phyloP scores from a whole-genome alignment of 2,888 invertebrate genomes.

The Drosophila cognata region DNA sequence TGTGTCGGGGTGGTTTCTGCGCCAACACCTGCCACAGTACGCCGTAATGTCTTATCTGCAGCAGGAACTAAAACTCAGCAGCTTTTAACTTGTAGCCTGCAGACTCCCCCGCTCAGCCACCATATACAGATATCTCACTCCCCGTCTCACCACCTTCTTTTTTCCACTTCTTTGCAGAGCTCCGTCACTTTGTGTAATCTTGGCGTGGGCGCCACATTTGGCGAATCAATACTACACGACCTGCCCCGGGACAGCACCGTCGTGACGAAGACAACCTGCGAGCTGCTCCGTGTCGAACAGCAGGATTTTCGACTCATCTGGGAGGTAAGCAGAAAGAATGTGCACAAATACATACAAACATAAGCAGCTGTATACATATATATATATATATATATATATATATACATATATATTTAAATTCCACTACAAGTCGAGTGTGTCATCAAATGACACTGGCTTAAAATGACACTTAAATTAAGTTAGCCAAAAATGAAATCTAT shows the following conservation, averaged over 20 bases:
- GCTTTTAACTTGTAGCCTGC: conserved; percentile 30
- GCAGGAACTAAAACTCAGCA: conserved; percentile 42
- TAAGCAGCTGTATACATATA: not conserved
- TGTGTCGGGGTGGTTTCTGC: conserved; percentile 9
- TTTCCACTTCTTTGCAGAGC: conserved; percentile 86
- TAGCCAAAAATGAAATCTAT: not conserved
- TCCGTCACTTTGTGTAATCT: conserved; percentile 89
- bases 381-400: conserved; percentile 13
- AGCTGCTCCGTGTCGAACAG: conserved; percentile 90
- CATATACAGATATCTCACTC: not conserved
- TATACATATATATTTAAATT: conserved; percentile 16
- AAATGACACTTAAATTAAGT: not conserved
- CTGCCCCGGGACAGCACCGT: conserved; percentile 90
- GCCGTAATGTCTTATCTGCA: conserved; percentile 45
- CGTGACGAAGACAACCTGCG: conserved; percentile 90
- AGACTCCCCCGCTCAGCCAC: not conserved
- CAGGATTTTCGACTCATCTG: conserved; percentile 91
- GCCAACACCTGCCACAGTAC: conserved; percentile 31
- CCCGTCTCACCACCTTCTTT: not conserved
- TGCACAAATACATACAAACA: not conserved
- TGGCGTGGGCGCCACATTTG: conserved; percentile 91
- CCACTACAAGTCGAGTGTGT: conserved; percentile 9
- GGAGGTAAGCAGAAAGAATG: conserved; percentile 87
- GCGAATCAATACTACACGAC: conserved; percentile 91
- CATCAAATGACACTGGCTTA: conserved; percentile 27